Evolutionary conservation across 2,797 vertebrate species (phyloP).

Genomic region (Eulemur albifrons): DNA sequence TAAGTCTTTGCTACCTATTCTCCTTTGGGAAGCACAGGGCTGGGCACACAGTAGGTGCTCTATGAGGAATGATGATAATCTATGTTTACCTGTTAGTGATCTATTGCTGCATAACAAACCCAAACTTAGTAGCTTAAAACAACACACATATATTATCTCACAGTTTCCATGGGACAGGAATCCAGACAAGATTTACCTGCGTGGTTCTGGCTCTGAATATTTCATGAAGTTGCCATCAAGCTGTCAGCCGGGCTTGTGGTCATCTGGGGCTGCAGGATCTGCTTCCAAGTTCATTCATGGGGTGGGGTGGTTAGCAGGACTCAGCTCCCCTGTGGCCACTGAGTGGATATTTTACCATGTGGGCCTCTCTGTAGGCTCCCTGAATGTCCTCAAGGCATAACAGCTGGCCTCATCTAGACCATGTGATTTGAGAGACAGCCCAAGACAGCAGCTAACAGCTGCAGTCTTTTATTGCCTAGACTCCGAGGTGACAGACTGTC

Average conservation of each 20-base stretch:
- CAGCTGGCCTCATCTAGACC: neutral
- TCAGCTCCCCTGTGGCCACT: neutral
- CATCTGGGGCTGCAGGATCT: neutral
- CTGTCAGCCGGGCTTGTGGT: neutral
- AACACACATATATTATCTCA: neutral
- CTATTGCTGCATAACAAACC: neutral
- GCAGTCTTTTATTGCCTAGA: neutral
- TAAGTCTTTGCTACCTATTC: neutral
- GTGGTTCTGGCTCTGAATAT: neutral
- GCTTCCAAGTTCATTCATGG: neutral
- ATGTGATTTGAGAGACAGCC: neutral
- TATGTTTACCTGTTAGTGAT: neutral
- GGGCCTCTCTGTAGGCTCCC: neutral
- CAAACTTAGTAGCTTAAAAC: neutral
- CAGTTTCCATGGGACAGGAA: neutral
- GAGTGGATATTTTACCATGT: rapidly evolving
- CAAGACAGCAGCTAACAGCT: neutral
- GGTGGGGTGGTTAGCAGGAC: neutral
- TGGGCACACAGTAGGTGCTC: neutral
- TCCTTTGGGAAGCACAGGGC: neutral
- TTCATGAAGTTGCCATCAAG: neutral
- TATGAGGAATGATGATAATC: neutral
- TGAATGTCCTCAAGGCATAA: too few relatives aligned
- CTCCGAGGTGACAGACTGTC: neutral
- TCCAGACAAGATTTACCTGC: neutral